These are phyloP conservation scores for Bombus sylvicola DNA, from an alignment of 1,140 invertebrate genomes.

Conservation along the genomic window DNA sequence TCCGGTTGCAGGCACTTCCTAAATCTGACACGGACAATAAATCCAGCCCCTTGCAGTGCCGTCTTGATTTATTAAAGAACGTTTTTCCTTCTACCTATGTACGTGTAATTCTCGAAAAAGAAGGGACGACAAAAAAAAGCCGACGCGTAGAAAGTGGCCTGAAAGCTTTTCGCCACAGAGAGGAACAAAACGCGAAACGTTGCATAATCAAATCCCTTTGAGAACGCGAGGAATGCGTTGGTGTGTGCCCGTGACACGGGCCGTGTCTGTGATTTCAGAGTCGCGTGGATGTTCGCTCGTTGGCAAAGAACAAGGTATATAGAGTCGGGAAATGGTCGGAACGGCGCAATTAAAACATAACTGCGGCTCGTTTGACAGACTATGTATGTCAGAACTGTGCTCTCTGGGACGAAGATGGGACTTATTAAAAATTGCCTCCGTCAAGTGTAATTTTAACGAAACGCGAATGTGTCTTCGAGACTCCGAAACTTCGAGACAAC, in stretches of 20 bases:
- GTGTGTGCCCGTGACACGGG: background rate
- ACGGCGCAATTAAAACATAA: slow-evolving; percentile 48
- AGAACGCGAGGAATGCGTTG: slow-evolving; percentile 2
- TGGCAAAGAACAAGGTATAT: slow-evolving; percentile 16
- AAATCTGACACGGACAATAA: background rate
- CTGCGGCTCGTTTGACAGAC: slow-evolving; percentile 26
- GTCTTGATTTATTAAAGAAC: slow-evolving; percentile 18
- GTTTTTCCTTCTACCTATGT: background rate
- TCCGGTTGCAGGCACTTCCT: too few species aligned
- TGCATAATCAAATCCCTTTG: slow-evolving; percentile 42
- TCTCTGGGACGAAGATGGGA: background rate
- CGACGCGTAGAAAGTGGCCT: slow-evolving; percentile 1
- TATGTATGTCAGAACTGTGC: slow-evolving; percentile 6
- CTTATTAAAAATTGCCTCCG: slow-evolving; percentile 35
- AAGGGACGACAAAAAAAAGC: background rate
- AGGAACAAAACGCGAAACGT: slow-evolving; percentile 32
- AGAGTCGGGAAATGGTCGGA: slow-evolving; percentile 31
- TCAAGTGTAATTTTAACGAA: background rate
- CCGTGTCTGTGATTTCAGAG: background rate
- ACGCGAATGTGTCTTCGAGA: background rate
- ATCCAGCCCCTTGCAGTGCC: background rate
- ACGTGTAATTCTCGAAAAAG: background rate
- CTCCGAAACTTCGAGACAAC: background rate
- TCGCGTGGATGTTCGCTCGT: background rate
- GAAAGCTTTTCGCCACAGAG: background rate